Conservation (phyloP, 2,113 vertebrate species). For the Nycticorax nycticorax region DNA sequence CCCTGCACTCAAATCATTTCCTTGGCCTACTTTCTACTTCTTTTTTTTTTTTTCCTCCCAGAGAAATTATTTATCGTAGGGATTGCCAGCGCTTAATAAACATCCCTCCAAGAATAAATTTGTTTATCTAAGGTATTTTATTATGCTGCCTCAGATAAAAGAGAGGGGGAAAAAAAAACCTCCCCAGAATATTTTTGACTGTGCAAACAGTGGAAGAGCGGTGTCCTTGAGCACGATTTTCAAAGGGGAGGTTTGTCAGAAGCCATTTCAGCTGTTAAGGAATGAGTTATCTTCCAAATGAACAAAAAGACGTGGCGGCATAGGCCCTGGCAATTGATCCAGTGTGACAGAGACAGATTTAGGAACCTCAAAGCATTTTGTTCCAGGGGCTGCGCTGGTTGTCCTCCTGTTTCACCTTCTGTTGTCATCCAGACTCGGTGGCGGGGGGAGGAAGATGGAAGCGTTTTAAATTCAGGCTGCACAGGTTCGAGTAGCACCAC, state of each 20-base stretch:
- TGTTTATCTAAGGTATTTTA: slow-evolving; percentile 73
- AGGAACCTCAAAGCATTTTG: slow-evolving; percentile 42
- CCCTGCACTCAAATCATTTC: neutral
- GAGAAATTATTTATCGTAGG: slow-evolving; percentile 66
- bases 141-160: slow-evolving; percentile 67
- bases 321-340: slow-evolving; percentile 27
- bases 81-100: slow-evolving; percentile 52
- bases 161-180: neutral
- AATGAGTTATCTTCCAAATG: slow-evolving; percentile 50
- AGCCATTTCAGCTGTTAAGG: slow-evolving; percentile 57
- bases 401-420: slow-evolving; percentile 48
- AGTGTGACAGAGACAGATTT: slow-evolving; percentile 47
- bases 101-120: slow-evolving; percentile 69
- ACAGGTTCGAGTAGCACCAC: neutral
- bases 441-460: neutral
- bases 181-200: slow-evolving; percentile 36
- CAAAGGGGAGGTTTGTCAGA: slow-evolving; percentile 58
- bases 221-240: slow-evolving; percentile 64
- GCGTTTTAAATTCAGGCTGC: slow-evolving; percentile 19
- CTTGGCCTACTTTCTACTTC: slow-evolving; percentile 48
- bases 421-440: neutral
- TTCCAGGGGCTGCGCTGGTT: neutral
- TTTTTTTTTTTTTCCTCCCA: neutral
- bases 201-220: slow-evolving; percentile 54
- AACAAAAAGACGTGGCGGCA: slow-evolving; percentile 19